These are phyloP conservation scores for Pseudorhombus dupliciocellatus DNA, from an alignment of 2,113 vertebrate species.

Conservation along the genomic window DNA sequence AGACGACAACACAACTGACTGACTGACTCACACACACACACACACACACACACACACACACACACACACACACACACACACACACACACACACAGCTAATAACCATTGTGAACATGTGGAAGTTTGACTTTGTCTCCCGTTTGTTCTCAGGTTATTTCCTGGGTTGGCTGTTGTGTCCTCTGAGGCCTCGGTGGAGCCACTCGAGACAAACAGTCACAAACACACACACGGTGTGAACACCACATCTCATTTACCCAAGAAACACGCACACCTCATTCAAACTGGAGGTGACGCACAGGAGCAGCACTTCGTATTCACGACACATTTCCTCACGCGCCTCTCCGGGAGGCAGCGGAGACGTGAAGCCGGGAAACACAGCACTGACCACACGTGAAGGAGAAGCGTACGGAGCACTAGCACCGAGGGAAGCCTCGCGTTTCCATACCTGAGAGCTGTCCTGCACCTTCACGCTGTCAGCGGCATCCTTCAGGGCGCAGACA, in stretches of 20 bases:
- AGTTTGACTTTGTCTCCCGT: not conserved
- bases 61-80: too few relatives aligned
- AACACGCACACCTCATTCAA: not conserved
- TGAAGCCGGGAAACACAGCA: rapidly evolving
- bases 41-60: too few relatives aligned
- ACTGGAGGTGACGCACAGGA: not conserved
- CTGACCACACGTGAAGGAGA: rapidly evolving
- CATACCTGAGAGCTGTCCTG: slow-evolving; percentile 50
- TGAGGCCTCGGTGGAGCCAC: not conserved
- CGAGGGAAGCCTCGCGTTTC: rapidly evolving
- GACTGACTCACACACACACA: too few relatives aligned
- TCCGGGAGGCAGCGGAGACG: not conserved
- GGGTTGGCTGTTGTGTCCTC: too few relatives aligned
- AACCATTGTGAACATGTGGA: not conserved
- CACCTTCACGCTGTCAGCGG: slow-evolving; percentile 64
- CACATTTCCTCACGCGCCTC: not conserved
- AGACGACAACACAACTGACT: too few relatives aligned
- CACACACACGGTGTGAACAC: not conserved
- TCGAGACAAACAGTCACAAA: not conserved
- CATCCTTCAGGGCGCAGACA: slow-evolving; percentile 74
- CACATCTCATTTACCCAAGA: too few relatives aligned
- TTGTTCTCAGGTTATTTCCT: too few relatives aligned
- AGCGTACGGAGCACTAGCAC: not conserved
- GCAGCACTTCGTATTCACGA: not conserved
- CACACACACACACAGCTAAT: too few relatives aligned